Base-by-base conservation (phyloP, 2,888 invertebrate species). In the Coelinius sp. region DNA sequence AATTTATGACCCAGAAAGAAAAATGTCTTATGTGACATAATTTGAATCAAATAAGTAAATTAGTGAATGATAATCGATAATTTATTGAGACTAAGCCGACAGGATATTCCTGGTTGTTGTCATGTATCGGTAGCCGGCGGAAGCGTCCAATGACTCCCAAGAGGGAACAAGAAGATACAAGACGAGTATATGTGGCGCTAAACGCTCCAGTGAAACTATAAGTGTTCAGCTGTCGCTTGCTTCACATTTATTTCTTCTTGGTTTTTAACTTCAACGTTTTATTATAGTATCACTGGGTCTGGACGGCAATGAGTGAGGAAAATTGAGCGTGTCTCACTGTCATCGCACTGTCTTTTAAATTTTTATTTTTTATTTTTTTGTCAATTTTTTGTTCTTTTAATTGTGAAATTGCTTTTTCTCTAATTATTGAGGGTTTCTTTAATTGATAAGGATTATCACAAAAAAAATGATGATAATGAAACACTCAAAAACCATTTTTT, bases 221-320 rank as follows among this genome's bases (percentile, higher is more conserved):
- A 85, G 84, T 83, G 84, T 76, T 86, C 85, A 85, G 85, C 85
- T 85, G 85, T 83, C 83, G 78, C 80, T 75, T 78, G 77, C 82
- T 80, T 79, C 80, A 82, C 82, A 81, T 74, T 49, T 31, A 41
- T 35, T 59, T 38, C 59, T 38, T 35, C 59, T 59, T 35, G 46
- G 46, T 49, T 17, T 35, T 59, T 35, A 31, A 59, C 59, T 35
- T 59, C 20, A 6, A 35, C 59, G 59, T 59, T 59, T 59, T 59
- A 59, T 59, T 59, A 59, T 59, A 59, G 59, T 59, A 56, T 17
- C 59, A 17, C 5, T 10, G 2, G 31, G n/a, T 20, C 17, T 5
- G 46, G 46, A 17, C 17, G 46, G 20, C 17, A 49, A 20, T 49
- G 46, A 20, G 46, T 49, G 46, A 49, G 46, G 46, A 49, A 49